Conservation (phyloP, 23 tunicate species). For the Clavelina lepadiformis region DNA sequence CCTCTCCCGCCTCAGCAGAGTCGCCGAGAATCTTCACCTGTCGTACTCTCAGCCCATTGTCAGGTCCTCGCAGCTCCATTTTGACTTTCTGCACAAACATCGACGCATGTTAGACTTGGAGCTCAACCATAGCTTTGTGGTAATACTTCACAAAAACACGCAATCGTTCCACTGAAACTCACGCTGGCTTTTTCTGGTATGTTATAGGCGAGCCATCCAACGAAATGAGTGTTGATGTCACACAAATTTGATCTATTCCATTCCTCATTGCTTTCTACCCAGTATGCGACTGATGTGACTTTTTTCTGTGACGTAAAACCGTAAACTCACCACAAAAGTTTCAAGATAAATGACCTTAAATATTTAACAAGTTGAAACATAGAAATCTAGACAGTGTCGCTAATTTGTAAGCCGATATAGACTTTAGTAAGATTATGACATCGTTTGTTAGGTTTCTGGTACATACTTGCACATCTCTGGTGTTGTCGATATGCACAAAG, state of each 20-base stretch:
- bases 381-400: too few species aligned
- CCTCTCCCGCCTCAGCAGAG: constrained; percentile 11
- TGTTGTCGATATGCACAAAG: constrained; percentile 64
- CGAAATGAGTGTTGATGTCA: constrained; percentile 30
- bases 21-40: constrained; percentile 52
- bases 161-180: neutral
- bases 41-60: constrained; percentile 58
- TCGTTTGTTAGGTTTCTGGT: too few species aligned
- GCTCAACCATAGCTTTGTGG: too few species aligned
- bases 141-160: too few species aligned
- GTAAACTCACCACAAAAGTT: too few species aligned
- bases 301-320: constrained; percentile 54
- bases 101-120: too few species aligned
- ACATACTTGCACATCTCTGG: constrained; percentile 51
- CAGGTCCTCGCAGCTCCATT: constrained; percentile 60
- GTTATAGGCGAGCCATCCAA: constrained; percentile 42
- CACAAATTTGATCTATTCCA: constrained; percentile 9
- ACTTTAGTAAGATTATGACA: too few species aligned
- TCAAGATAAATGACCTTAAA: too few species aligned
- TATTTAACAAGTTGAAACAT: too few species aligned
- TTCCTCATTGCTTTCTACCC: constrained; percentile 20
- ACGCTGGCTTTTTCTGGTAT: constrained; percentile 2
- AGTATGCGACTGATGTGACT: constrained; percentile 31
- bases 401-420: too few species aligned
- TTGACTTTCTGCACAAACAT: constrained; percentile 40